Evolutionary conservation across 2,888 invertebrate genomes (phyloP), one percentile per base, ranked within the genome.

Genomic region (Allolobophora icterica): DNA sequence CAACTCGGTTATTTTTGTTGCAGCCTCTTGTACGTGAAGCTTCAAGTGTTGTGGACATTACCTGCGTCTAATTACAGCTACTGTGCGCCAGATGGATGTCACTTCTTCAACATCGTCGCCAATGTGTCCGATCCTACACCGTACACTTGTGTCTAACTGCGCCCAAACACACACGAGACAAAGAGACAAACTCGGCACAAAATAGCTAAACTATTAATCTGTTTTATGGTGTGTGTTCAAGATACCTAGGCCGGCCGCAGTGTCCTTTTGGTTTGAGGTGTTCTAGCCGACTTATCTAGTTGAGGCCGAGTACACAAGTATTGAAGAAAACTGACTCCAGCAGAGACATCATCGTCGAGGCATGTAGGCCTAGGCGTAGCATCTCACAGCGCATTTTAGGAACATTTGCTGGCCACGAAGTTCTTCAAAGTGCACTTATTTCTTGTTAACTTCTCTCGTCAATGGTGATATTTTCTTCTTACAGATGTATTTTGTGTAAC

Each of bases 21-120:
- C 38, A 87, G 87, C 87, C 87, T 87, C 19, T 34, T 87, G 87
- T 87, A 35, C 87, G 87, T 87, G 24, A 87, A 87, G 17, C 87
- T 87, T 19, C 87, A 87, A 38, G 34, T 38, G 24, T 3, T 87
- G 34, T 87, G 87, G 87, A 17, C 87, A 24, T n/a, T 11, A 8
- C n/a, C n/a, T 30, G 8, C 87, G 17, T 34, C 21, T 33, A 35
- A 11, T 34, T 84, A 19, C 35, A 87, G 87, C 8, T 87, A 87
- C 87, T 87, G 87, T 33, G 87, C 87, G 5, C 21, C 0, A 87
- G 34, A 87, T 33, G 87, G 87, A 6, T 87, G 87, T 87, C 87
- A 87, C 19, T 87, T 87, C 87, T 34, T 87, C 35, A 87, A 87
- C 87, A 34, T 87, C 87, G 87, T 87, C 15, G 87, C 87, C 38